Conservation (phyloP, 2,113 vertebrate species). For the Cebidichthys violaceus region DNA sequence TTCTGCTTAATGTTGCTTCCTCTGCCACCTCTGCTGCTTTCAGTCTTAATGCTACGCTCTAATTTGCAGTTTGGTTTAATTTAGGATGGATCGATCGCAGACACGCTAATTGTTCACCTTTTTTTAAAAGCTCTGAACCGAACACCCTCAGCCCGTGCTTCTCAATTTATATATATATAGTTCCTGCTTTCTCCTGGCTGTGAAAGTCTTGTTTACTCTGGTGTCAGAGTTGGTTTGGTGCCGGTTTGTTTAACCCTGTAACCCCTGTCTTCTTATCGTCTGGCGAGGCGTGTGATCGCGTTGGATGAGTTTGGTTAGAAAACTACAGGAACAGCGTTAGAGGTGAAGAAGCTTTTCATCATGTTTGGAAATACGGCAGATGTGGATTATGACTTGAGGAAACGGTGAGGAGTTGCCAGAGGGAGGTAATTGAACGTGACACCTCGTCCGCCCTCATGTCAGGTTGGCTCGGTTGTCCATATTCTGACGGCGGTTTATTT, state of each 20-base stretch:
- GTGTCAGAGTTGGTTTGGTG: conserved; percentile 63
- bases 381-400: conserved; percentile 37
- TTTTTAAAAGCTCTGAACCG: conserved; percentile 12
- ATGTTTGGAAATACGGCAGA: conserved; percentile 47
- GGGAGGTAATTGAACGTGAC: conserved; percentile 52
- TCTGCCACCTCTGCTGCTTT: conserved; percentile 2
- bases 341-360: conserved; percentile 46
- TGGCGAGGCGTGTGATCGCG: background rate
- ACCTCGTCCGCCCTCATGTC: conserved; percentile 54
- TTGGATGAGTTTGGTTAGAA: background rate
- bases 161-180: conserved; percentile 9
- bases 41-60: conserved; percentile 2
- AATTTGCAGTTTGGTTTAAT: conserved; percentile 57
- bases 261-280: conserved; percentile 40
- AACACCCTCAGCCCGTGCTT: conserved; percentile 13
- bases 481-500: conserved; percentile 33
- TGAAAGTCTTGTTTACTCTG: conserved; percentile 56
- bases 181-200: conserved; percentile 22
- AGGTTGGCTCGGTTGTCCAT: conserved; percentile 40
- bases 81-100: conserved; percentile 45
- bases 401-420: conserved; percentile 35
- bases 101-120: conserved; percentile 37
- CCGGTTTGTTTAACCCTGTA: conserved; percentile 69
- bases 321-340: background rate
- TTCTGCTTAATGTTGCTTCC: conserved; percentile 18